Percentiles rank a stretch among this genome's conserved stretches.
phyloP scores from a whole-genome alignment of 2,797 vertebrate genomes.

The Nannoperca obscura region DNA sequence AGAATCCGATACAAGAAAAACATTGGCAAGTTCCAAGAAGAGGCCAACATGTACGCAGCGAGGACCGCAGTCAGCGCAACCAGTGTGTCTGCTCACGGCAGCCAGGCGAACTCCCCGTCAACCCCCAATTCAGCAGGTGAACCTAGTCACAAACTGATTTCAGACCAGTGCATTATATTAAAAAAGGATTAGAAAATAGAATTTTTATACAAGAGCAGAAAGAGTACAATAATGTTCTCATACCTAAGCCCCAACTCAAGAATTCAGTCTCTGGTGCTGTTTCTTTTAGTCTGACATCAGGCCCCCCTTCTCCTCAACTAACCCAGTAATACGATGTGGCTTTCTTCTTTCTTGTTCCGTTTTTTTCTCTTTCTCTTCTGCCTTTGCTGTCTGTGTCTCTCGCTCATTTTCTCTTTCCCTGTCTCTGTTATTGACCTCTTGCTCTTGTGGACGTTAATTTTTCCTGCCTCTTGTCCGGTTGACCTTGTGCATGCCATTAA shows the following conservation, averaged over 20 bases:
- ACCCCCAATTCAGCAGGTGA: conserved; percentile 99
- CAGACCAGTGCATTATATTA: neutral
- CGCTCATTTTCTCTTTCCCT: conserved; percentile 29
- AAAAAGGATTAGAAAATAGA: neutral
- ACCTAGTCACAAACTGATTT: conserved; percentile 33
- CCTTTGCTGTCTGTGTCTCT: conserved; percentile 34
- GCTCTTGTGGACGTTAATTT: conserved; percentile 81
- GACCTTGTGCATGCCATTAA: conserved; percentile 87
- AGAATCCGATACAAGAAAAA: conserved; percentile 99
- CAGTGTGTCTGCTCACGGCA: conserved; percentile 97
- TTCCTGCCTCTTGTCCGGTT: conserved; percentile 85
- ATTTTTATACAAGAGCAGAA: conserved; percentile 2
- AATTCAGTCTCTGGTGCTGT: conserved; percentile 66
- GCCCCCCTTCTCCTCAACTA: conserved; percentile 49
- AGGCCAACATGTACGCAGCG: conserved; percentile 99
- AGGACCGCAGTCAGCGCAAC: conserved; percentile 97
- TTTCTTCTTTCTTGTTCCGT: conserved; percentile 41
- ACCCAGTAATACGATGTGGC: conserved; percentile 46
- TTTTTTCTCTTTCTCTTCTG: conserved; percentile 41
- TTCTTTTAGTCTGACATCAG: conserved; percentile 44
- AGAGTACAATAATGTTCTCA: conserved; percentile 16
- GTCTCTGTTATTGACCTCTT: conserved; percentile 80
- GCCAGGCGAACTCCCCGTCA: conserved; percentile 99
- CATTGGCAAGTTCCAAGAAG: conserved; percentile 99
- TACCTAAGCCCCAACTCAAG: conserved; percentile 53